These are phyloP conservation scores for Entelurus aequoreus DNA, from an alignment of 2,113 vertebrate species.

Conservation along the genomic window DNA sequence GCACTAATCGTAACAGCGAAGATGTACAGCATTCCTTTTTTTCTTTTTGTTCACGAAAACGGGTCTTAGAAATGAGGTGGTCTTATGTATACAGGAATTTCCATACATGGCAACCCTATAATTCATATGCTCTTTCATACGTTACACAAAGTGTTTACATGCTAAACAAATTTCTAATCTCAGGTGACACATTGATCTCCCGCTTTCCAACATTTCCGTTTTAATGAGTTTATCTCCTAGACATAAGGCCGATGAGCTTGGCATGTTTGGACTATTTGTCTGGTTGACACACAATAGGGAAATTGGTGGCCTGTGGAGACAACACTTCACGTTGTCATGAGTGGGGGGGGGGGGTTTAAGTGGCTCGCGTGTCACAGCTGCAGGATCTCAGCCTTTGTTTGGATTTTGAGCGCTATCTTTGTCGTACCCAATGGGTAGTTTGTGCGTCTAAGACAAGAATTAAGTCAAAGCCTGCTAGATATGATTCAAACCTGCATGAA, in stretches of 20 bases:
- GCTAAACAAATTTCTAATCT: neutral
- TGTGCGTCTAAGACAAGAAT: too few relatives aligned
- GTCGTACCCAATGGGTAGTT: too few relatives aligned
- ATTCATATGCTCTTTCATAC: neutral
- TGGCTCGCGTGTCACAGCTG: too few relatives aligned
- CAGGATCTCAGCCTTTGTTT: too few relatives aligned
- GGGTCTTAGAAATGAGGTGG: too few relatives aligned
- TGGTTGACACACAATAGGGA: conserved; percentile 45
- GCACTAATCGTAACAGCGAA: neutral
- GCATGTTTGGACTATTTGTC: conserved; percentile 50
- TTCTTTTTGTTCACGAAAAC: too few relatives aligned
- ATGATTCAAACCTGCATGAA: neutral
- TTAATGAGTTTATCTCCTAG: conserved; percentile 43
- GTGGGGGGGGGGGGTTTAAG: too few relatives aligned
- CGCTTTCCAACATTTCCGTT: conserved; percentile 24
- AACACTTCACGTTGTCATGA: neutral
- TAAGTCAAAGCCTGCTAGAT: too few relatives aligned
- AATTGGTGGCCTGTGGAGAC: conserved; percentile 38
- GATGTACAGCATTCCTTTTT: too few relatives aligned
- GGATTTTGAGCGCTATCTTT: too few relatives aligned
- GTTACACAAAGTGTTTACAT: neutral
- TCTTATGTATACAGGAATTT: too few relatives aligned
- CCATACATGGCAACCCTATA: neutral
- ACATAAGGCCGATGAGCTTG: conserved; percentile 40
- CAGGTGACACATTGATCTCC: neutral